These are phyloP conservation scores for Acropternis orthonyx DNA, from an alignment of 2,797 vertebrate species.

Conservation along the genomic window DNA sequence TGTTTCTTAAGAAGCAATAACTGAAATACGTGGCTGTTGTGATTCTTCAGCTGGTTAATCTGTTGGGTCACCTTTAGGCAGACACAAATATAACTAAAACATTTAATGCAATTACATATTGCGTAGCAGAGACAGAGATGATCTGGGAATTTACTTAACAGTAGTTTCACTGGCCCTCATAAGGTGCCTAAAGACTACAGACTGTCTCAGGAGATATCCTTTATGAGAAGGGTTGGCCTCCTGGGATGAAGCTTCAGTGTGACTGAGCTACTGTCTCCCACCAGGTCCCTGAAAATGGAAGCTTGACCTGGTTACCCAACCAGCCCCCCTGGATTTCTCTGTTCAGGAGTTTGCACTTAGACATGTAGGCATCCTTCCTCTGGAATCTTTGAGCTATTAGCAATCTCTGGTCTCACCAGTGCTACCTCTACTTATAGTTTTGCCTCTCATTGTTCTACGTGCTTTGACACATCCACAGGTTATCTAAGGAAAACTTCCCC, in stretches of 20 bases:
- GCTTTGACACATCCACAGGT: not conserved
- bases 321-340: not conserved
- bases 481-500: not conserved
- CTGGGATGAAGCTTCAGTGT: too few species aligned
- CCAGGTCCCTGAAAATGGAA: not conserved
- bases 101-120: not conserved
- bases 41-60: not conserved
- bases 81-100: not conserved
- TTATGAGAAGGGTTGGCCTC: not conserved
- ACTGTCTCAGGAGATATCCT: not conserved
- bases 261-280: too few species aligned
- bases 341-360: not conserved
- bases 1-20: not conserved
- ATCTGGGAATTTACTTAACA: not conserved
- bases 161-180: not conserved
- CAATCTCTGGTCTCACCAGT: not conserved
- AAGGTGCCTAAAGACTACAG: not conserved
- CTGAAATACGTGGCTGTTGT: not conserved
- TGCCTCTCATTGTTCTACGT: not conserved
- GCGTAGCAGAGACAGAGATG: too few species aligned
- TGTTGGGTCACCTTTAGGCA: not conserved
- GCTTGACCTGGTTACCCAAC: not conserved
- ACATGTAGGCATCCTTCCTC: not conserved
- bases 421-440: not conserved
- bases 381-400: not conserved